These are phyloP conservation scores for Petrosia ficiformis DNA, from an alignment of 37 sponge, comb jelly and placozoan genomes.

Conservation along the genomic window DNA sequence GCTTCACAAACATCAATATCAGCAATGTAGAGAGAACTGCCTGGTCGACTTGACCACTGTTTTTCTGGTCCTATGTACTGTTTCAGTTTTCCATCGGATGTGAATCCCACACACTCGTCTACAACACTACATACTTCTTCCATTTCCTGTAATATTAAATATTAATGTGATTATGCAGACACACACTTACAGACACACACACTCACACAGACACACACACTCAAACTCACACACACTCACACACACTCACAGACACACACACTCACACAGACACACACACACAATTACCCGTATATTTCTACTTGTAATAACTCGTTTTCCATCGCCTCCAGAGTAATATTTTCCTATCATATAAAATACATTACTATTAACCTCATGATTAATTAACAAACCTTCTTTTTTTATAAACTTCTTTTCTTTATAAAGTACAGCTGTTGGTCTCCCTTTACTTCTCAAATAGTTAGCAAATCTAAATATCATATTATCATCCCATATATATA, in stretches of 20 bases:
- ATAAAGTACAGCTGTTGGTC: no score
- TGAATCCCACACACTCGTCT: neutral
- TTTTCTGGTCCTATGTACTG: no score
- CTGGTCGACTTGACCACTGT: neutral
- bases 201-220: neutral
- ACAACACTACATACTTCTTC: neutral
- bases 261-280: neutral
- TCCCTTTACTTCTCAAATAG: no score
- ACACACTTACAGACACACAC: neutral
- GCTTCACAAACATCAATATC: neutral
- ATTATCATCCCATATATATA: no score
- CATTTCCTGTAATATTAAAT: neutral
- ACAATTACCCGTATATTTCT: neutral
- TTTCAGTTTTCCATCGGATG: neutral
- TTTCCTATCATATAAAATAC: no score
- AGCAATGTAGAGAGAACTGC: neutral
- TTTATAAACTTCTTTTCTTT: no score
- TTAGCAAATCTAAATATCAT: no score
- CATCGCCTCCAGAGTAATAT: no score
- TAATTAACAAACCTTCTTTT: no score
- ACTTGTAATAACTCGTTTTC: neutral
- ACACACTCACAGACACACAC: slow-evolving; percentile 1
- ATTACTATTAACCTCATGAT: no score
- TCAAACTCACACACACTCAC: neutral
- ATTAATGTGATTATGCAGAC: neutral